Percentiles rank a stretch among this genome's conserved stretches.
Evolutionary conservation across 2,113 vertebrate species (phyloP).

Genomic region (Variabilichromis moorii): DNA sequence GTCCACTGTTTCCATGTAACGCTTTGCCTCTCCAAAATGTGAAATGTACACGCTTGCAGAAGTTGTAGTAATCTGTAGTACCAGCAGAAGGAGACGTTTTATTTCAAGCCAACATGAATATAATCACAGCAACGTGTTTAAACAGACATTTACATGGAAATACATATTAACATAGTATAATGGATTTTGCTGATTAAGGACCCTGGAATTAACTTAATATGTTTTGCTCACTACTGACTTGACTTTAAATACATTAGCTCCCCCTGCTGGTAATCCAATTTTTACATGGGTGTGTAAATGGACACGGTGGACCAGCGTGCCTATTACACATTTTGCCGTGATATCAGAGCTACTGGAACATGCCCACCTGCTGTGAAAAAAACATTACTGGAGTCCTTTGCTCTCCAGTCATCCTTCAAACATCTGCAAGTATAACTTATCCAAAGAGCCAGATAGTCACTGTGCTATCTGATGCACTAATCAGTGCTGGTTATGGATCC

Average conservation of each 20-base stretch:
- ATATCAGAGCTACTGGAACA: background rate
- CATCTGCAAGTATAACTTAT: background rate
- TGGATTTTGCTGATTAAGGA: background rate
- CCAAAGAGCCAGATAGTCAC: background rate
- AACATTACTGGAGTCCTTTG: background rate
- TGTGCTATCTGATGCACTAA: background rate
- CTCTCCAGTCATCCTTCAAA: background rate
- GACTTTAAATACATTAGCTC: background rate
- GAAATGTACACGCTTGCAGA: background rate
- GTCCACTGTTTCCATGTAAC: background rate
- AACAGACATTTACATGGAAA: background rate
- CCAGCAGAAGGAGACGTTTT: background rate
- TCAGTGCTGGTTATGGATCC: background rate
- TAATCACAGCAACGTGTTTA: background rate
- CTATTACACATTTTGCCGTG: background rate
- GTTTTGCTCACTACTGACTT: background rate
- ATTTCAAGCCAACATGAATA: background rate
- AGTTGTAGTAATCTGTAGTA: background rate
- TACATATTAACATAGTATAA: background rate
- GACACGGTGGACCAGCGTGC: background rate
- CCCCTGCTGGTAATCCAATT: background rate
- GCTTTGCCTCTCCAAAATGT: background rate
- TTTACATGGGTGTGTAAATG: background rate
- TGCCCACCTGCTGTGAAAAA: background rate
- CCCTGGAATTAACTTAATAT: background rate